A percentile compares a stretch with the other conserved stretches of the same genome.
Evolutionary conservation across 2,113 vertebrate species (phyloP).

Genomic region (Excalfactoria chinensis): DNA sequence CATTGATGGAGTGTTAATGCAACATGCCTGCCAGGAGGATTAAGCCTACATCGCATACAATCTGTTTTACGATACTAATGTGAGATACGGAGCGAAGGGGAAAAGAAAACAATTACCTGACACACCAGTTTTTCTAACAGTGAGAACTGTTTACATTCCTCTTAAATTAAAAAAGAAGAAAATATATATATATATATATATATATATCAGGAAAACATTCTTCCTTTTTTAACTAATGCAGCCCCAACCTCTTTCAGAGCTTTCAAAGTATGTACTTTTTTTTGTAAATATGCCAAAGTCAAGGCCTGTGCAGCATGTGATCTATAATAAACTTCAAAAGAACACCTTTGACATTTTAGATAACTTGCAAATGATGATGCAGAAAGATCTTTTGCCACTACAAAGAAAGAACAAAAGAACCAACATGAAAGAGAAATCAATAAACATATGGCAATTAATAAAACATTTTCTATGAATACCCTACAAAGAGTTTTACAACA

Average conservation of each 20-base stretch:
- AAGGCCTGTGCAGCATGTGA: constrained; percentile 89
- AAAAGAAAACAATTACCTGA: constrained; percentile 39
- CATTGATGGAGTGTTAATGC: background rate
- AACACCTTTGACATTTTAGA: constrained; percentile 98
- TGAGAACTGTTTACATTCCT: constrained; percentile 63
- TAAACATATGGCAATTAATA: constrained; percentile 99
- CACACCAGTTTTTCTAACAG: constrained; percentile 32
- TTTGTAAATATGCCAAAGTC: constrained; percentile 85
- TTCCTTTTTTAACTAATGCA: constrained; percentile 75
- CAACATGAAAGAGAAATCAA: constrained; percentile 99
- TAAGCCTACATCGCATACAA: background rate
- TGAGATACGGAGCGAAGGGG: background rate
- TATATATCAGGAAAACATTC: constrained; percentile 1
- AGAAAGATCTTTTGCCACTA: constrained; percentile 98
- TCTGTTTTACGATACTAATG: background rate
- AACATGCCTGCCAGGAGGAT: background rate
- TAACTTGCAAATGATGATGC: constrained; percentile 98
- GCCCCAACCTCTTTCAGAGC: constrained; percentile 73
- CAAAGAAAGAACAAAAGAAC: constrained; percentile 99
- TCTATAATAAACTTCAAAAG: constrained; percentile 97
- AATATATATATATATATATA: too few species aligned
- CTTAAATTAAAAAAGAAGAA: constrained; percentile 31
- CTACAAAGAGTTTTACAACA: constrained; percentile 92
- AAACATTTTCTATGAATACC: constrained; percentile 98
- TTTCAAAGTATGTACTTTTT: constrained; percentile 77